phyloP scores from a whole-genome alignment of 2,113 vertebrate species.

The Acrocephalus kingi region DNA sequence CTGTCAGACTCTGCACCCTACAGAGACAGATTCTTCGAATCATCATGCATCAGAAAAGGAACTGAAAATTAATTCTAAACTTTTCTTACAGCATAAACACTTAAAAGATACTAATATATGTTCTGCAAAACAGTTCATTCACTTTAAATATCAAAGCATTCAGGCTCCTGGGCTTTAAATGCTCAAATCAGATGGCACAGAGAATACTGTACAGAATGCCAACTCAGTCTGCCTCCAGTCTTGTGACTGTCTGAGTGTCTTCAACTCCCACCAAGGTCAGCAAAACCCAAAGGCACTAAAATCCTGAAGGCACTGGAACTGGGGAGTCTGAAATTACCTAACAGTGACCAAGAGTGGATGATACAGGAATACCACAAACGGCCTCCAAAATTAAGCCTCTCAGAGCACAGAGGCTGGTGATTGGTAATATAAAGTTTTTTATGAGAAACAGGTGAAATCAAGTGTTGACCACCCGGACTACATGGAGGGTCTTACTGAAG shows the following conservation, averaged over 20 bases:
- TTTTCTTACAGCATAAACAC: neutral
- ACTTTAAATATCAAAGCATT: slow-evolving; percentile 31
- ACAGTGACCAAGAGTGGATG: neutral
- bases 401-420: neutral
- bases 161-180: slow-evolving; percentile 32
- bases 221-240: neutral
- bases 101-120: neutral
- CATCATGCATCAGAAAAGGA: neutral
- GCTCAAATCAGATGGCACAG: slow-evolving; percentile 15
- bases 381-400: neutral
- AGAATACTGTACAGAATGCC: neutral
- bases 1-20: neutral
- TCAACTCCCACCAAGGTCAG: slow-evolving; percentile 25
- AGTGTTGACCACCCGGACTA: neutral
- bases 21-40: neutral
- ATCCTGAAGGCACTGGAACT: neutral
- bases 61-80: neutral
- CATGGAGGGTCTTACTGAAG: neutral
- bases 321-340: neutral
- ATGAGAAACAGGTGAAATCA: neutral
- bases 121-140: slow-evolving; percentile 39
- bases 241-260: neutral
- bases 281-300: neutral
- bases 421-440: neutral
- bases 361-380: neutral